Conservation (phyloP, 2,113 vertebrate species). For the Zapornia atra region DNA sequence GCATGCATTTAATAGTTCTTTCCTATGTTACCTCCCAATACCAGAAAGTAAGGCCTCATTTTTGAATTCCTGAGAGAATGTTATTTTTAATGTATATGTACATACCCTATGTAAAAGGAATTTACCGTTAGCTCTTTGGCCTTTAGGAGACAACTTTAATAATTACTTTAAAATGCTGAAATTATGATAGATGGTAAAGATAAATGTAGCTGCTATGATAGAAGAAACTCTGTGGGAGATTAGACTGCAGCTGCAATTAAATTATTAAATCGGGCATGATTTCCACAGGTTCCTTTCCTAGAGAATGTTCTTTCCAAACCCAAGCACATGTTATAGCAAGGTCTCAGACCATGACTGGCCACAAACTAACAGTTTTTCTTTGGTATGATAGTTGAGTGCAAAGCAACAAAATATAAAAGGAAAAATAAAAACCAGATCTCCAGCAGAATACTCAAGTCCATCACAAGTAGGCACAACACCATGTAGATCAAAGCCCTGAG, state of each 20-base stretch:
- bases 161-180: background rate
- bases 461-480: background rate
- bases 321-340: background rate
- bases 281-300: background rate
- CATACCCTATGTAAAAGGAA: background rate
- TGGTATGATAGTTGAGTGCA: background rate
- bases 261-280: background rate
- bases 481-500: background rate
- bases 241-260: background rate
- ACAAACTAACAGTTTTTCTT: background rate
- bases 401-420: background rate
- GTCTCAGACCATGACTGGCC: background rate
- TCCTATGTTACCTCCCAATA: background rate
- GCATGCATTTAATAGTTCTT: background rate
- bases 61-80: background rate
- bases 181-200: background rate
- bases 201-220: background rate
- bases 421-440: background rate
- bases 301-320: background rate
- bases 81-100: slow-evolving; percentile 25
- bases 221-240: background rate
- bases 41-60: background rate
- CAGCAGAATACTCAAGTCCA: background rate
- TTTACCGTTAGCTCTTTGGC: background rate
- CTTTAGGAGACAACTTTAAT: background rate